Base-by-base conservation (phyloP, 2,888 invertebrate genomes). In the Protophormia terraenovae region DNA sequence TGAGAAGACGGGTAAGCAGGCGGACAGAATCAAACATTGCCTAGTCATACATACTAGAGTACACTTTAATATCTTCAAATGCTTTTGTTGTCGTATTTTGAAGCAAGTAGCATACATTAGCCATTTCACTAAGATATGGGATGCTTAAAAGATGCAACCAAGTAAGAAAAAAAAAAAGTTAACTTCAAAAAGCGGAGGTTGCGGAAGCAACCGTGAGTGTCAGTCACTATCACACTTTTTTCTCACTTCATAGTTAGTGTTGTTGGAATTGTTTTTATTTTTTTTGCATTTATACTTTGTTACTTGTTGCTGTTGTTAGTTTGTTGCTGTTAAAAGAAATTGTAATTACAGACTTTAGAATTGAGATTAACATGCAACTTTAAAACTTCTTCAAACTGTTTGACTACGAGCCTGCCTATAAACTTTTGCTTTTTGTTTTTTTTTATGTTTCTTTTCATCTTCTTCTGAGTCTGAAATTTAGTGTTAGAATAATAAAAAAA, bases 261-360 rank as follows among this genome's bases (percentile, higher is more conserved):
- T 73, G 76, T 50, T 84, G 45, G 45, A 79, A 24, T 75, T 86
- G 47, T 78, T 84, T 53, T 66, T 88, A 85, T 87, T 85, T 84
- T 86, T 88, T 87, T 90, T 88, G 89, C n/a, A n/a, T n/a, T n/a
- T n/a, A n/a, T n/a, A n/a, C n/a, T n/a, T 87, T 88, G 86, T 87
- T 88, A 86, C 32, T n/a, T 71, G 27, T 71, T 64, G 41, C 10
- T 71, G 62, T 80, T 64, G 60, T 62, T 79, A 14, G 58, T 67
- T 81, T 87, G 87, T 87, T 87, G 87, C 87, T 89, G 88, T 89
- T 89, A 89, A 78, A 85, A 89, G 86, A 86, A 90, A 90, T 90
- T 90, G 91, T 91, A 91, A 91, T 91, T 91, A 91, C 90, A 90
- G 90, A 90, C 91, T 90, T 79, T 90, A 90, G 90, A 90, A 89